phyloP scores from a whole-genome alignment of 2,113 vertebrate genomes.

The Hyla sarda region DNA sequence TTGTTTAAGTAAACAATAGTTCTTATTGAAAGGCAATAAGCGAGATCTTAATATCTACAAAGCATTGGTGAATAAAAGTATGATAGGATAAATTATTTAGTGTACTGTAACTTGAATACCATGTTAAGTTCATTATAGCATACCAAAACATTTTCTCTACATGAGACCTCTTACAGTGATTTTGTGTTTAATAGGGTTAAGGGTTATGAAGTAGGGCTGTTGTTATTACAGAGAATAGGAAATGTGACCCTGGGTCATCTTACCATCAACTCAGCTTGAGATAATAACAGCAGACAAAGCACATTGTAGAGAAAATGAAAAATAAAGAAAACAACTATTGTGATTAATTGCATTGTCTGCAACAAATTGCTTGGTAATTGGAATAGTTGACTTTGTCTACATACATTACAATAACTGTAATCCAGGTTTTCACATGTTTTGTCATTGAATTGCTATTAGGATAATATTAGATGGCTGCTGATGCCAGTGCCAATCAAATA shows the following conservation, averaged over 20 bases:
- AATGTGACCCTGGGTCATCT: not conserved
- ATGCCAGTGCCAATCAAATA: no score
- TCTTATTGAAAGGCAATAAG: no score
- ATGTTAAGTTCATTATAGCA: no score
- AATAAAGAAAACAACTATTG: not conserved
- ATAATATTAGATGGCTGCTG: no score
- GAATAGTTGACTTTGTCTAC: not conserved
- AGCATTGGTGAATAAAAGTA: no score
- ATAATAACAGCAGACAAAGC: conserved; percentile 20
- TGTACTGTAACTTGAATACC: no score
- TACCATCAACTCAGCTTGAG: not conserved
- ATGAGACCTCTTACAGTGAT: not conserved
- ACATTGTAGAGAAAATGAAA: conserved; percentile 16
- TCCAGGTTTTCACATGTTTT: no score
- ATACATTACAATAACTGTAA: no score
- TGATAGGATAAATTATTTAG: no score
- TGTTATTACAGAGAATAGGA: not conserved
- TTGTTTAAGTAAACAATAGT: no score
- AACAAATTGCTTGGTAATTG: conserved; percentile 8
- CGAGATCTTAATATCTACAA: no score
- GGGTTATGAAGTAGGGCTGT: not conserved
- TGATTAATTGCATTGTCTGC: conserved; percentile 11
- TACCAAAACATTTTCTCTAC: not conserved
- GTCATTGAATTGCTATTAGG: no score
- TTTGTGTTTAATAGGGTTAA: not conserved